A percentile compares a stretch with the other conserved stretches of the same genome.
Conservation (phyloP, 2,797 vertebrate species). For the Dermochelys coriacea region DNA sequence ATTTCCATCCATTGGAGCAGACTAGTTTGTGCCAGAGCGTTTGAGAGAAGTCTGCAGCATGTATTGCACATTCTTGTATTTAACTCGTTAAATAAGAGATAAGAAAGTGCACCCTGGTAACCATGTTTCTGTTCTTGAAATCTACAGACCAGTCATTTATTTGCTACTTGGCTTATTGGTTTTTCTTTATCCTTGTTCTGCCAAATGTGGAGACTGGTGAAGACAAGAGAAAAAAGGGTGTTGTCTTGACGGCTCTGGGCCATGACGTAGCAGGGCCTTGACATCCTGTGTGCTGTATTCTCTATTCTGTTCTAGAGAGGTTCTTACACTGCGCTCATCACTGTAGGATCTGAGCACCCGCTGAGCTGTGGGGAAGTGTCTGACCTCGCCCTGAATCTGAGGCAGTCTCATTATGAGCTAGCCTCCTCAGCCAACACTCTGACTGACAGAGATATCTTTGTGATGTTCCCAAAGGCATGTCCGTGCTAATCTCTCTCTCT, state of each 20-base stretch:
- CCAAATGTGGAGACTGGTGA: background rate
- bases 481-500: background rate
- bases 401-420: background rate
- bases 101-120: background rate
- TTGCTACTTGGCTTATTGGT: background rate
- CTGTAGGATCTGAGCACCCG: background rate
- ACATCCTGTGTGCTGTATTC: background rate
- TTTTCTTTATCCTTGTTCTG: background rate
- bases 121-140: background rate
- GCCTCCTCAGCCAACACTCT: background rate
- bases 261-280: background rate
- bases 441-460: background rate
- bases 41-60: accelerated
- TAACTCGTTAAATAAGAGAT: background rate
- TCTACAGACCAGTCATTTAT: background rate
- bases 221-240: background rate
- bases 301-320: background rate
- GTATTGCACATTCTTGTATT: constrained; percentile 12
- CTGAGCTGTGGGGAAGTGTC: background rate
- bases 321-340: background rate
- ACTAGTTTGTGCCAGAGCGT: background rate
- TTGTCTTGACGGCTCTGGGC: background rate
- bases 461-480: constrained; percentile 35
- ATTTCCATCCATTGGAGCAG: constrained; percentile 1
- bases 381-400: constrained; percentile 46